Conservation (phyloP, 92 coral and sea anemone species). For the Palythoa caribaeorum region DNA sequence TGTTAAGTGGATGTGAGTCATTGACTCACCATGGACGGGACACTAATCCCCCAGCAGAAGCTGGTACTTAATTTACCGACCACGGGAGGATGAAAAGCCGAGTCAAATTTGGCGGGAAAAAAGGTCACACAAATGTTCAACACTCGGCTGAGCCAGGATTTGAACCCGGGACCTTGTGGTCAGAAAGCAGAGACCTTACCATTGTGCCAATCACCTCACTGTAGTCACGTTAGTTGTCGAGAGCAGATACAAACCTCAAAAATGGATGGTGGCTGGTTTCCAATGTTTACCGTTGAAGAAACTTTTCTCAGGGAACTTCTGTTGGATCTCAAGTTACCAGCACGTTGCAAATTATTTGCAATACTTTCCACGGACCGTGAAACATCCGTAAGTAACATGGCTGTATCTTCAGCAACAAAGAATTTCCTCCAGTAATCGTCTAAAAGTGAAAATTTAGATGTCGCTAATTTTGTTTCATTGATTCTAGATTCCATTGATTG, state of each 20-base stretch:
- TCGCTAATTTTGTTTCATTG: not conserved
- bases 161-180: too few relatives aligned
- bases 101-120: too few relatives aligned
- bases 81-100: too few relatives aligned
- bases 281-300: slow-evolving; percentile 44
- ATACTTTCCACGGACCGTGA: slow-evolving; percentile 84
- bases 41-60: too few relatives aligned
- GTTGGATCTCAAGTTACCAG: slow-evolving; percentile 49
- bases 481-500: too few relatives aligned
- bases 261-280: slow-evolving; percentile 65
- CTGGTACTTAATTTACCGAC: too few relatives aligned
- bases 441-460: slow-evolving; percentile 10
- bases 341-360: slow-evolving; percentile 73
- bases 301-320: slow-evolving; percentile 63
- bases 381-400: slow-evolving; percentile 97
- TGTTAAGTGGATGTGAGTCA: too few relatives aligned
- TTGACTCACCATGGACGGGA: too few relatives aligned
- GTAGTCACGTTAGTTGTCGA: not conserved
- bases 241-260: slow-evolving; percentile 57
- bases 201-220: too few relatives aligned
- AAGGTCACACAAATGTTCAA: too few relatives aligned
- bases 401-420: slow-evolving; percentile 94
- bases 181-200: too few relatives aligned
- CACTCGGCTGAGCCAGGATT: too few relatives aligned
- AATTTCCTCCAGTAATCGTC: slow-evolving; percentile 96